These are phyloP conservation scores for Sterna hirundo DNA, from an alignment of 2,113 vertebrate species.

Conservation along the genomic window DNA sequence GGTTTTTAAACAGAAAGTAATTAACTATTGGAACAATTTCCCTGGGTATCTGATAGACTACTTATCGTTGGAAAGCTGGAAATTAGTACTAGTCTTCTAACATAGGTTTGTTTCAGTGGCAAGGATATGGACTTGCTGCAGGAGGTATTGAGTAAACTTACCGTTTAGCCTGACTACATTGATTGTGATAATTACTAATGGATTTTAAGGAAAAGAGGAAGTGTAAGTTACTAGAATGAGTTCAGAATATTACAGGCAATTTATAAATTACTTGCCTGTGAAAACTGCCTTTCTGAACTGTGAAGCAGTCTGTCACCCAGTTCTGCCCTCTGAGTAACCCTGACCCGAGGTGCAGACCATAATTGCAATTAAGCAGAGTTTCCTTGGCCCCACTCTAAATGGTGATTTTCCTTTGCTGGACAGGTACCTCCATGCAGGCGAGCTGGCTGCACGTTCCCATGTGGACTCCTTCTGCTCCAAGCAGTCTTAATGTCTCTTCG, in stretches of 20 bases:
- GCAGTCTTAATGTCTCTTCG: constrained; percentile 41
- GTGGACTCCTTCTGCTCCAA: constrained; percentile 77
- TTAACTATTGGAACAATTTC: background rate
- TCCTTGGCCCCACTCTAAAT: background rate
- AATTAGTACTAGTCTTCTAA: background rate
- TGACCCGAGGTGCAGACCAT: background rate
- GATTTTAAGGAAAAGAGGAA: background rate
- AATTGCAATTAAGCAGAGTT: background rate
- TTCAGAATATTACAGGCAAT: background rate
- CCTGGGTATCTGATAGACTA: background rate
- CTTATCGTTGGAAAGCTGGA: background rate
- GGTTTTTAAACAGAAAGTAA: background rate
- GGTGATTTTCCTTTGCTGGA: background rate
- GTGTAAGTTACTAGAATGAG: background rate
- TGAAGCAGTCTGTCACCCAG: background rate
- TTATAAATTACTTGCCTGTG: background rate
- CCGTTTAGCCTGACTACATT: background rate
- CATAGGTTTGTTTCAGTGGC: background rate
- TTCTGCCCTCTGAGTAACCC: background rate
- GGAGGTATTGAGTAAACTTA: background rate
- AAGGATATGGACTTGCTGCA: background rate
- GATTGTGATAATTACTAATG: background rate
- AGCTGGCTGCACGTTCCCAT: constrained; percentile 64
- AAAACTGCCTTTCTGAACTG: background rate
- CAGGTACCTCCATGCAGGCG: constrained; percentile 74